Evolutionary conservation across 2,888 invertebrate genomes (phyloP).

Genomic region (Pyrrhia umbra): DNA sequence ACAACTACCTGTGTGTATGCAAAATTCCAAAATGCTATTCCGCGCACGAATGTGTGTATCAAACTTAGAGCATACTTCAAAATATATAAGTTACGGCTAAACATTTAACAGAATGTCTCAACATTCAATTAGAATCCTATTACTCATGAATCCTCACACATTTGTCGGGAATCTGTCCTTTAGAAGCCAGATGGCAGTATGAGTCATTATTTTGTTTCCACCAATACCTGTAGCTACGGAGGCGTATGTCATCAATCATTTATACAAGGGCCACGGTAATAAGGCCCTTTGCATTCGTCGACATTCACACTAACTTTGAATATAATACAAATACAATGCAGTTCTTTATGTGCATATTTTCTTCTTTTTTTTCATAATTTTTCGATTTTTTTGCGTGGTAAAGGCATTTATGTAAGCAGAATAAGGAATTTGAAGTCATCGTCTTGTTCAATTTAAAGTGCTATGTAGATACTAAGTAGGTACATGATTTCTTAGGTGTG

Average conservation of each 20-base stretch:
- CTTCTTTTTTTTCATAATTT: conserved; percentile 20
- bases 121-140: background rate
- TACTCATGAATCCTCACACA: conserved; percentile 61
- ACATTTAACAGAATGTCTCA: background rate
- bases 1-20: too few species aligned
- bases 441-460: background rate
- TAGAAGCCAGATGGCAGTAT: conserved; percentile 30
- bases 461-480: background rate
- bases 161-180: conserved; percentile 66
- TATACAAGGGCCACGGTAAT: conserved; percentile 69
- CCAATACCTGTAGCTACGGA: conserved; percentile 29
- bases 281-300: conserved; percentile 72
- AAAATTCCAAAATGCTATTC: too few species aligned
- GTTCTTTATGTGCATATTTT: conserved; percentile 21
- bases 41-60: too few species aligned
- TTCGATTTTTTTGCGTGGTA: conserved; percentile 22
- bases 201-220: conserved; percentile 43
- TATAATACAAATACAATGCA: conserved; percentile 58
- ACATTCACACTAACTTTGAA: conserved; percentile 61
- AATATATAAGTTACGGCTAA: background rate
- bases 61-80: too few species aligned
- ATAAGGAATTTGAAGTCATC: conserved; percentile 10
- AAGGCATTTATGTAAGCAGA: conserved; percentile 26
- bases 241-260: conserved; percentile 71
- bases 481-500: conserved; percentile 13